These are phyloP conservation scores for Chrysotoxum bicinctum DNA, from an alignment of 2,888 invertebrate genomes.

Conservation along the genomic window DNA sequence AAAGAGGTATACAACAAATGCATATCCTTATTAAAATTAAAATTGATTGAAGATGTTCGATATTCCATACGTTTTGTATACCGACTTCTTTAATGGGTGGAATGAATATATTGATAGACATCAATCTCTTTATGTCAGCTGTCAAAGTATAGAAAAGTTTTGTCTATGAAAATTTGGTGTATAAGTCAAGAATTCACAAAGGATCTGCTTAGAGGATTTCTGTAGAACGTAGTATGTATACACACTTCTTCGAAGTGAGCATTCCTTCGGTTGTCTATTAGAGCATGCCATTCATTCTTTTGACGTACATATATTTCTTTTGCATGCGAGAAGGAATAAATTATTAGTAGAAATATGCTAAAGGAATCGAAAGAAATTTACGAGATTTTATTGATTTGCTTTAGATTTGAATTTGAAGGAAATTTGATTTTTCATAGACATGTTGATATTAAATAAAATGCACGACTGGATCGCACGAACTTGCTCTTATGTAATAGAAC, in stretches of 20 bases:
- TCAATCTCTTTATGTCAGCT: neutral
- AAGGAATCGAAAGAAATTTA: neutral
- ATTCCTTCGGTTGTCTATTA: neutral
- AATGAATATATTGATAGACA: neutral
- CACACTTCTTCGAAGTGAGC: neutral
- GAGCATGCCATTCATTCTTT: neutral
- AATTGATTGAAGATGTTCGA: neutral
- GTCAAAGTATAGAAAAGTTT: neutral
- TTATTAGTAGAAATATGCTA: neutral
- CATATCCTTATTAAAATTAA: neutral
- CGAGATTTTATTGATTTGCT: neutral
- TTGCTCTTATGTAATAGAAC: too few species aligned
- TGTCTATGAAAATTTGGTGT: conserved; percentile 1
- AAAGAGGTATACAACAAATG: neutral
- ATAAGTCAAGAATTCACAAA: neutral
- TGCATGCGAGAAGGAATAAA: neutral
- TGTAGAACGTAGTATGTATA: neutral
- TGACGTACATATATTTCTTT: conserved; percentile 25
- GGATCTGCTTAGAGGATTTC: neutral
- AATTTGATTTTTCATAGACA: neutral
- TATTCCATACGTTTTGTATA: neutral
- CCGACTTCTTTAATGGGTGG: neutral
- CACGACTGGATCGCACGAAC: too few species aligned
- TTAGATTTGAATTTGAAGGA: neutral
- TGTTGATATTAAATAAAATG: too few species aligned